Base-by-base conservation (phyloP, 35 echinoderm and acorn worm genomes). In the Chiridota heheva region DNA sequence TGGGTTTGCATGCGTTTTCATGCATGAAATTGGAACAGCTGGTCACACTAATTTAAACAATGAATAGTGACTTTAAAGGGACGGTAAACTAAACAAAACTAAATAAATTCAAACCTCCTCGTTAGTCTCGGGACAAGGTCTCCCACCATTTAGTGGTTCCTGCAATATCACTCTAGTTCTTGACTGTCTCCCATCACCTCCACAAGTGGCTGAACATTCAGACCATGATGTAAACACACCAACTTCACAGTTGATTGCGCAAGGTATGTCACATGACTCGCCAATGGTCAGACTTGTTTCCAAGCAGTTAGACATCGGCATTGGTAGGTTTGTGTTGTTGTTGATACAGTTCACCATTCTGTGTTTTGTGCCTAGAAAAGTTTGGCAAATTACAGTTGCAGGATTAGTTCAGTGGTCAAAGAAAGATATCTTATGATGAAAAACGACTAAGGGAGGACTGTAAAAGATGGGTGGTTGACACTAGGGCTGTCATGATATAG, bases 241-340 rank as follows among this genome's bases (percentile, higher is more conserved):
- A 1, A 86, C 73, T 17, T 91, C 69, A 58, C 93, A 96, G 72
- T 87, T 84, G 6, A 87, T 30, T 0, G 93, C 71, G 72, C 93
- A 96, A 3, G 61, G 44, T 8, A 96, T 41, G 2, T 78, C 36
- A 44, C 93, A 96, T 0, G 58, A n/a, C 40, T 82, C 67, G 1
- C 40, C 51, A 2, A 84, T 72, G 2, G 90, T 72, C 28, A 76
- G 26, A 28, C 87, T 85, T 33, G 57, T 18, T 5, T 86, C 35
- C 40, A 44, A 40, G 71, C 93, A 96, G 24, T 55, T 62, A 63
- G 86, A 48, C 35, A 83, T 53, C 15, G 26, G 36, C 2, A 91
- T 84, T 0, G 63, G 29, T 7, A 84, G 41, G 13, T 78, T 77
- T 8, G 27, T 53, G 17, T 58, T 13, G 1, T 65, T 36, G 20